phyloP scores from a whole-genome alignment of 2,888 invertebrate species.

The Neocrepidodera transversa region DNA sequence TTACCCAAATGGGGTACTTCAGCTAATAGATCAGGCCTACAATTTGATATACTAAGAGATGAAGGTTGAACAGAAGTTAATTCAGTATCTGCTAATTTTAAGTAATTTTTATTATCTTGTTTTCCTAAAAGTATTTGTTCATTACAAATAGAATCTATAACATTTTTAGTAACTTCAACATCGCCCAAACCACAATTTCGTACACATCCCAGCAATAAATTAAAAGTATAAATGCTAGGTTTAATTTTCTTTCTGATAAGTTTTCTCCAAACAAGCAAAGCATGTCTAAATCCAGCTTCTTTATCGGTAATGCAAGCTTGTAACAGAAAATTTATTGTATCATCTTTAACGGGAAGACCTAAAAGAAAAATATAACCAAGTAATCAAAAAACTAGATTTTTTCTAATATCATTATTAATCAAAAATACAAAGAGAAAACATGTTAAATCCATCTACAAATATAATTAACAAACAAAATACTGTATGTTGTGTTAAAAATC shows the following conservation, averaged over 20 bases:
- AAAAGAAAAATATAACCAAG: constrained; percentile 1
- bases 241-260: constrained; percentile 71
- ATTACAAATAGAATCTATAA: constrained; percentile 45
- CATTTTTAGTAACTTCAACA: constrained; percentile 64
- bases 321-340: constrained; percentile 80
- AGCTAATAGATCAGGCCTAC: constrained; percentile 72
- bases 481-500: no score
- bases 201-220: constrained; percentile 79
- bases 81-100: neutral
- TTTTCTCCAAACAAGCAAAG: constrained; percentile 85
- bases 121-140: constrained; percentile 16
- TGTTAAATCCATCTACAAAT: no score
- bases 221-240: constrained; percentile 79
- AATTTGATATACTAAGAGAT: neutral
- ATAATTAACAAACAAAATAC: no score
- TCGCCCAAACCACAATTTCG: constrained; percentile 84
- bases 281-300: constrained; percentile 81
- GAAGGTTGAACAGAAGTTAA: neutral
- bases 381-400: no score
- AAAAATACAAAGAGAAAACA: no score
- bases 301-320: constrained; percentile 84
- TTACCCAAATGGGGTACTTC: constrained; percentile 67
- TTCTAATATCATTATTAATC: no score
- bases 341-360: constrained; percentile 65
- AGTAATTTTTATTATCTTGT: neutral